phyloP scores from a whole-genome alignment of 1,140 invertebrate genomes.

The Olivierus martensii region DNA sequence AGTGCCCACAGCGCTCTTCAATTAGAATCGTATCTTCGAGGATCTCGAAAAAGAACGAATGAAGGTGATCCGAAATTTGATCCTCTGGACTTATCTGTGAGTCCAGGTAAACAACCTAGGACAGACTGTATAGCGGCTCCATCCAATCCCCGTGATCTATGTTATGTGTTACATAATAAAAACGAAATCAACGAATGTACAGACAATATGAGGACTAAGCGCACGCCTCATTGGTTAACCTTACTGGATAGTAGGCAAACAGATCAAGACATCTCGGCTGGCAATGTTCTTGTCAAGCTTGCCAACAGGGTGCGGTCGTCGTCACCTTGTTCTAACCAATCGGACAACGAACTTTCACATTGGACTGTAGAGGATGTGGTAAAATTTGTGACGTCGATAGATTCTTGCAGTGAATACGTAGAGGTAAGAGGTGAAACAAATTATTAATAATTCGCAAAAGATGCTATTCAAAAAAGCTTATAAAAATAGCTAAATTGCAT shows the following conservation, averaged over 20 bases:
- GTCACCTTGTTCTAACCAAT: neutral
- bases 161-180: neutral
- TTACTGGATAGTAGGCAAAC: neutral
- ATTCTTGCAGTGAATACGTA: constrained; percentile 79
- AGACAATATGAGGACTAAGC: neutral
- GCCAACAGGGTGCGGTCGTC: neutral
- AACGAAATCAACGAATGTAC: neutral
- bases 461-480: too few species aligned
- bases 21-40: constrained; percentile 22
- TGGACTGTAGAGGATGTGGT: constrained; percentile 81
- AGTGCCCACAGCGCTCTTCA: constrained; percentile 24
- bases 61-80: neutral
- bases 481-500: too few species aligned
- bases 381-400: constrained; percentile 69
- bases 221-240: neutral
- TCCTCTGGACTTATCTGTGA: neutral
- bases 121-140: neutral
- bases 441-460: neutral
- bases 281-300: neutral
- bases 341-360: constrained; percentile 32
- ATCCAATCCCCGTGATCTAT: neutral
- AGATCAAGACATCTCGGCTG: neutral
- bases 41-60: constrained; percentile 20
- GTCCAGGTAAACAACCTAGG: neutral
- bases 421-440: constrained; percentile 43